Conservation (phyloP, 2,797 vertebrate genomes). For the Enteromius viviparus region DNA sequence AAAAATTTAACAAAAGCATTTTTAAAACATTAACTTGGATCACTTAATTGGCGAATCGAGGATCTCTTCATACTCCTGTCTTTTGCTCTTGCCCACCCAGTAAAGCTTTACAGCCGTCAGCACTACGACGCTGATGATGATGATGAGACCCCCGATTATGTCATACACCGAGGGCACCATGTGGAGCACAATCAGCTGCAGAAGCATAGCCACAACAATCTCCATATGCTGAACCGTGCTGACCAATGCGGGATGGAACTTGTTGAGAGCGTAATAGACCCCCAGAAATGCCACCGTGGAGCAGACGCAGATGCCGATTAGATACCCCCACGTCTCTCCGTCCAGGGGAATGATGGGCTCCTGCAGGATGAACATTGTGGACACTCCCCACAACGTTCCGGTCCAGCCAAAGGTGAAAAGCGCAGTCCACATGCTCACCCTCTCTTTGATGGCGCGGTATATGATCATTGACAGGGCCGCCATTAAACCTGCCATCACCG, state of each 20-base stretch:
- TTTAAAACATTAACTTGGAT: slow-evolving; percentile 55
- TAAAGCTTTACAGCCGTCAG: slow-evolving; percentile 90
- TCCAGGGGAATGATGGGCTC: slow-evolving; percentile 90
- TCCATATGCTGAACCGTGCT: slow-evolving; percentile 95
- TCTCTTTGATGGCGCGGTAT: slow-evolving; percentile 93
- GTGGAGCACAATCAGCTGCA: slow-evolving; percentile 86
- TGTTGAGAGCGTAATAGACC: slow-evolving; percentile 91
- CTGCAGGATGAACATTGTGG: slow-evolving; percentile 89
- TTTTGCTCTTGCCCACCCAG: slow-evolving; percentile 79
- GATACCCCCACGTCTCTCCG: slow-evolving; percentile 88
- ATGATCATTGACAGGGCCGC: slow-evolving; percentile 94
- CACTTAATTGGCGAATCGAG: slow-evolving; percentile 94
- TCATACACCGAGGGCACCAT: slow-evolving; percentile 86
- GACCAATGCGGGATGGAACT: slow-evolving; percentile 93
- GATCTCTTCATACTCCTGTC: slow-evolving; percentile 94
- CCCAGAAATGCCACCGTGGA: slow-evolving; percentile 91
- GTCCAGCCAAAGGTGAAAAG: slow-evolving; percentile 98
- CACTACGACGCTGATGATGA: slow-evolving; percentile 87
- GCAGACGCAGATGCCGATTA: slow-evolving; percentile 87
- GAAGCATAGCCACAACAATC: slow-evolving; percentile 88
- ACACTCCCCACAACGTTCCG: slow-evolving; percentile 86
- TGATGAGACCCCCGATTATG: slow-evolving; percentile 86
- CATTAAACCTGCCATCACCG: slow-evolving; percentile 91
- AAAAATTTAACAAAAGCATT: slow-evolving; percentile 5
- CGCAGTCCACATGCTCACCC: slow-evolving; percentile 92